Evolutionary conservation across 1,140 invertebrate species (phyloP).

Genomic region (Drosophila biarmipes): DNA sequence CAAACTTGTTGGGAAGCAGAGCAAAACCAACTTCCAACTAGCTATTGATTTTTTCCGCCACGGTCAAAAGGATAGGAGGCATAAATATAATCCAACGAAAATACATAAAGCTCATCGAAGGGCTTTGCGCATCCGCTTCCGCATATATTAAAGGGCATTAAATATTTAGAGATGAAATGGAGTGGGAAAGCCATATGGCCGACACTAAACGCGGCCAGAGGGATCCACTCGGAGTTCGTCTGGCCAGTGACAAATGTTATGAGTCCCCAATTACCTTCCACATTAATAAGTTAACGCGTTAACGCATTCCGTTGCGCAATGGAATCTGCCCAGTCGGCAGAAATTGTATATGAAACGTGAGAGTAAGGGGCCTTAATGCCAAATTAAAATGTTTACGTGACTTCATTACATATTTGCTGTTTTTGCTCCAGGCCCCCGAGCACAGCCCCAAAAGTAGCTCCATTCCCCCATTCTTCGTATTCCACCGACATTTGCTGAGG

Average conservation of each 20-base stretch:
- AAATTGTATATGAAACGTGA: slow-evolving; percentile 33
- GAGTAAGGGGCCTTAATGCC: slow-evolving; percentile 54
- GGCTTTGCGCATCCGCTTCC: slow-evolving; percentile 1
- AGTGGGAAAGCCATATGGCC: slow-evolving; percentile 9
- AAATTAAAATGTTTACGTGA: slow-evolving; percentile 82
- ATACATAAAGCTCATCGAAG: slow-evolving; percentile 23
- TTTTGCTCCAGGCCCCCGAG: background rate
- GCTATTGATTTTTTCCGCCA: slow-evolving; percentile 9
- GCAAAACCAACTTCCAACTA: slow-evolving; percentile 12
- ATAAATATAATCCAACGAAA: slow-evolving; percentile 32
- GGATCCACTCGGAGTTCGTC: slow-evolving; percentile 2
- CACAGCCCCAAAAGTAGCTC: slow-evolving; percentile 1
- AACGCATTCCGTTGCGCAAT: slow-evolving; percentile 47
- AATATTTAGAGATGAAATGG: slow-evolving; percentile 35
- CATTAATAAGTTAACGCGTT: slow-evolving; percentile 47
- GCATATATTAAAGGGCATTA: slow-evolving; percentile 28
- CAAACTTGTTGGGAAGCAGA: slow-evolving; percentile 8
- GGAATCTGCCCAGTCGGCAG: slow-evolving; percentile 23
- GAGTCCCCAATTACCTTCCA: slow-evolving; percentile 43
- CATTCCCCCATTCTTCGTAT: slow-evolving; percentile 2
- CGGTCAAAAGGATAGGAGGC: slow-evolving; percentile 1
- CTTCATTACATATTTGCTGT: slow-evolving; percentile 67
- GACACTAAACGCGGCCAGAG: slow-evolving; percentile 1
- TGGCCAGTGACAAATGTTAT: slow-evolving; percentile 46
- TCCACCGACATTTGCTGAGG: slow-evolving; percentile 3